Evolutionary conservation across 2,113 vertebrate genomes (phyloP).

Genomic region (Motacilla alba): DNA sequence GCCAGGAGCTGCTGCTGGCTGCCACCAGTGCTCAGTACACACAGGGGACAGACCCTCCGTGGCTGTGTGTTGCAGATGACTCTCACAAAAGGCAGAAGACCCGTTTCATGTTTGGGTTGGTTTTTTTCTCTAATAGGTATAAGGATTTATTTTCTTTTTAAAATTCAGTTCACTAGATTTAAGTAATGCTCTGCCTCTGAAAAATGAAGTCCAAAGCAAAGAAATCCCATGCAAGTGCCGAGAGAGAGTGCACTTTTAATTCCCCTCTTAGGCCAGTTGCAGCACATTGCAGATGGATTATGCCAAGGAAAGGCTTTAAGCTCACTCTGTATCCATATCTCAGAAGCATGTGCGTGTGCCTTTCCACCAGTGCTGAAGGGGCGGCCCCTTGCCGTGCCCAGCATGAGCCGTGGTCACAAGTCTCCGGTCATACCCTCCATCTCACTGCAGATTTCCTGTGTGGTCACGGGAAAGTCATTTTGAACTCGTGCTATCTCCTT

Average conservation of each 20-base stretch:
- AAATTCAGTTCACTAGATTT: not conserved
- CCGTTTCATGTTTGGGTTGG: not conserved
- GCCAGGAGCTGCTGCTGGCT: not conserved
- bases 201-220: not conserved
- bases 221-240: not conserved
- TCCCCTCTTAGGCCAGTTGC: not conserved
- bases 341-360: not conserved
- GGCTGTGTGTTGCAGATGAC: not conserved
- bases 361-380: not conserved
- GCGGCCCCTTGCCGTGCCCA: not conserved
- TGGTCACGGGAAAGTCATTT: not conserved
- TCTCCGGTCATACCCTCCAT: not conserved
- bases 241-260: not conserved
- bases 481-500: not conserved
- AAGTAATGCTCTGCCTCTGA: not conserved
- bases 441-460: not conserved
- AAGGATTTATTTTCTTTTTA: not conserved
- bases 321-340: fast-evolving
- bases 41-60: not conserved
- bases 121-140: no score
- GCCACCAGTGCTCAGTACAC: fast-evolving
- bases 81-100: not conserved
- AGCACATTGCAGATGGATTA: not conserved
- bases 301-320: not conserved
- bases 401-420: not conserved